Evolutionary conservation across 2,797 vertebrate species (phyloP), one percentile per base, ranked within the genome.

Genomic region (Epinephelus coioides): DNA sequence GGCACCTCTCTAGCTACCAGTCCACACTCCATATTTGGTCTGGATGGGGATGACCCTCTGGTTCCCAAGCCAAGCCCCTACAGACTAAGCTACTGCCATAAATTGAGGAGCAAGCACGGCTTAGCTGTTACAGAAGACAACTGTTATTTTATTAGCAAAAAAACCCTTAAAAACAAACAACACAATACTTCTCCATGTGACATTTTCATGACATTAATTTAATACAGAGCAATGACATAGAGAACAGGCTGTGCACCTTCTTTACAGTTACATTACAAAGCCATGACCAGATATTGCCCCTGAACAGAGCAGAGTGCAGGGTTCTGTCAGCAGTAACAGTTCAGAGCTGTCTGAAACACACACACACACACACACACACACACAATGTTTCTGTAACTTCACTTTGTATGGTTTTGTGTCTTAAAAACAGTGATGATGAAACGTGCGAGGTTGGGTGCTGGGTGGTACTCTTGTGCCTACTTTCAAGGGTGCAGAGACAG

Each of bases 351-450:
- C 5, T 25, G 1, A 23, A 44, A 34, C 5, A 30, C 38, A 50
- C 0, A 55, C 0, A 55, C 19, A 60, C 17, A 55, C 12, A 34
- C 5, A 30, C 38, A 50, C 0, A 55, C 0, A 55, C 19, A 60
- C 17, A 55, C 12, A 25, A n/a, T 17, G 5, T 25, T 43, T 15
- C n/a, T 60, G 4, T 4, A 15, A 11, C 5, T 34, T 43, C 77
- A 85, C 40, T 71, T 82, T 34, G 46, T 80, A 54, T 84, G 71
- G 60, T 74, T 90, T 73, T 91, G 85, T 25, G 82, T 69, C 84
- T 51, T 85, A 23, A 15, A 43, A 69, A 46, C 44, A 67, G 8
- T 0, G 64, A 75, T 1, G 15, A n/a, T 0, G 43, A 47, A 54
- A 11, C 6, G 2, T 34, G 30, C 7, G 7, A 34, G 30, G 6